Evolutionary conservation across 2,888 invertebrate genomes (phyloP).

Genomic region (Tillus elongatus): DNA sequence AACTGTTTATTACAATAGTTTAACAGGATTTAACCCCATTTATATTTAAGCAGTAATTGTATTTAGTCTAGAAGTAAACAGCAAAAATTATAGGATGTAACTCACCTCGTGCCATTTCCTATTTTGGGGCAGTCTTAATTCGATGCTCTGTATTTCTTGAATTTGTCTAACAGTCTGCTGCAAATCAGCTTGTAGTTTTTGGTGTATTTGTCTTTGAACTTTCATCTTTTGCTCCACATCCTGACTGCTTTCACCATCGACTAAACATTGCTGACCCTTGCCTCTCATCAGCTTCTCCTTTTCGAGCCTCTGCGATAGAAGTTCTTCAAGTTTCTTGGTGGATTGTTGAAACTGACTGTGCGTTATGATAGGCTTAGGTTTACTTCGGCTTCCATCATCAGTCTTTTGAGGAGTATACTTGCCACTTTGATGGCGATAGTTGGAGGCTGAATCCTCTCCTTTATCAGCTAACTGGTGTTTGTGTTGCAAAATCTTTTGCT

Average conservation of each 20-base stretch:
- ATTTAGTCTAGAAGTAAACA: background rate
- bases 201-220: constrained; percentile 41
- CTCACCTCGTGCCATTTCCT: constrained; percentile 40
- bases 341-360: constrained; percentile 41
- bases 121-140: constrained; percentile 41
- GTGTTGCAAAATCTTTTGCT: constrained; percentile 31
- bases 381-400: constrained; percentile 26
- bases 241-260: constrained; percentile 33
- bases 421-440: constrained; percentile 16
- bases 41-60: background rate
- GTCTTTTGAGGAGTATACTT: constrained; percentile 21
- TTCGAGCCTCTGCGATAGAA: constrained; percentile 39
- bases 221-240: constrained; percentile 39
- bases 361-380: constrained; percentile 30
- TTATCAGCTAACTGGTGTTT: constrained; percentile 19
- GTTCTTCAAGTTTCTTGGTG: constrained; percentile 42
- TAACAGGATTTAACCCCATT: no score
- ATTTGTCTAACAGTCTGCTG: constrained; percentile 44
- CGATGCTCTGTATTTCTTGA: constrained; percentile 43
- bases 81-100: constrained; percentile 4
- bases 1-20: no score
- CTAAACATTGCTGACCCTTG: constrained; percentile 27
- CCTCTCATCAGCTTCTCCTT: constrained; percentile 33
- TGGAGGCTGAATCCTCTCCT: constrained; percentile 14
- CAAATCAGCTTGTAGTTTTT: constrained; percentile 42